Evolutionary conservation across 2,797 vertebrate genomes (phyloP).

Genomic region (Momotus momota): DNA sequence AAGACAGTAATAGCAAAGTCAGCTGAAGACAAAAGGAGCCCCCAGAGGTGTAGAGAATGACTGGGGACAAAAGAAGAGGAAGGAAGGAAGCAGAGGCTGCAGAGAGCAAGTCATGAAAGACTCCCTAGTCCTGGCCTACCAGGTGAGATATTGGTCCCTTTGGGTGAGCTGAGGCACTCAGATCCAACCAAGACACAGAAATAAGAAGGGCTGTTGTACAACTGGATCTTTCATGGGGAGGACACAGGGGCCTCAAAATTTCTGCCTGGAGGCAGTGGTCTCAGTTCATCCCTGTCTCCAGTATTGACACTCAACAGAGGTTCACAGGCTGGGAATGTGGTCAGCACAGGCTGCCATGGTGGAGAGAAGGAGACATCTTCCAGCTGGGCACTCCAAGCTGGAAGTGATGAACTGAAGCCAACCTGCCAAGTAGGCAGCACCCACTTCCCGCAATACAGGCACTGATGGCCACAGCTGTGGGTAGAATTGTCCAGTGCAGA

Average conservation of each 20-base stretch:
- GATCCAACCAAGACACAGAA: not conserved
- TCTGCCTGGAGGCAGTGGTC: accelerated
- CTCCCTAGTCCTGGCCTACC: not conserved
- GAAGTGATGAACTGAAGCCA: not conserved
- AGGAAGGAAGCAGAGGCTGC: not conserved
- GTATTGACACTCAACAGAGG: accelerated
- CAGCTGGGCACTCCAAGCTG: not conserved
- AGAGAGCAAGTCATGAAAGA: not conserved
- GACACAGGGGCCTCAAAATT: not conserved
- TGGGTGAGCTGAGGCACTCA: not conserved
- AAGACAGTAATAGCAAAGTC: not conserved
- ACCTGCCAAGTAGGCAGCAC: not conserved
- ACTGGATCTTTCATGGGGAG: not conserved
- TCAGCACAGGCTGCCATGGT: not conserved
- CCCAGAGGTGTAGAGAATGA: not conserved
- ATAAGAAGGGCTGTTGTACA: not conserved
- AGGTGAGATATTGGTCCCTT: not conserved
- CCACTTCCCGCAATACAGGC: not conserved
- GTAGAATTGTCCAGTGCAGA: not conserved
- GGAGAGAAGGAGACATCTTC: not conserved
- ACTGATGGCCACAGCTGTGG: accelerated
- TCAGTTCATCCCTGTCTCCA: not conserved
- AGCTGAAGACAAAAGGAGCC: not conserved
- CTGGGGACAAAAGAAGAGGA: not conserved
- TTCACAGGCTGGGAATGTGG: accelerated